These are phyloP conservation scores for Dryoscopus gambensis DNA, from an alignment of 2,113 vertebrate genomes.

Conservation along the genomic window DNA sequence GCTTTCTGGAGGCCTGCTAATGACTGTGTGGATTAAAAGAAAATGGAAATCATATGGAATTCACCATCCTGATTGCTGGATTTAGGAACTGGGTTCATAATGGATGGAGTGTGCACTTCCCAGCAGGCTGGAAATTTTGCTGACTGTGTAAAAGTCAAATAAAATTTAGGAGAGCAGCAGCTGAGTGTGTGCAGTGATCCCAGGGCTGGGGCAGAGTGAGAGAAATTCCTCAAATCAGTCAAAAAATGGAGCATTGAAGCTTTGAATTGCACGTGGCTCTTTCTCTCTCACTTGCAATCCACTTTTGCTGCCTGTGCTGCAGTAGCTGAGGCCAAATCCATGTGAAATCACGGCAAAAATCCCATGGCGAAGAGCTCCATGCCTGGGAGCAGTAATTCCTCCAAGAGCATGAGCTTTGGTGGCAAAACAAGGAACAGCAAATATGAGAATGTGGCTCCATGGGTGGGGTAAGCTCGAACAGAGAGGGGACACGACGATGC, in stretches of 20 bases:
- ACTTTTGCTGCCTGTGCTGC: background rate
- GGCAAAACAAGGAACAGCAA: background rate
- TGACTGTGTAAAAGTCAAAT: background rate
- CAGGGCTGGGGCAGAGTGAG: background rate
- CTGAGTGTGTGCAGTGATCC: background rate
- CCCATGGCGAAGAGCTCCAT: background rate
- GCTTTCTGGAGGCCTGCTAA: background rate
- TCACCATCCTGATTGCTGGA: background rate
- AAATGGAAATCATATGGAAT: background rate
- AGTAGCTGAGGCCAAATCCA: background rate
- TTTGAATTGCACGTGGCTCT: background rate
- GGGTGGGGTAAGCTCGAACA: accelerated
- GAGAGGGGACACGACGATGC: background rate
- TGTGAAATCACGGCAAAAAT: background rate
- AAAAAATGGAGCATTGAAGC: background rate
- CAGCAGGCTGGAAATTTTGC: background rate
- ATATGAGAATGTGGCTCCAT: background rate
- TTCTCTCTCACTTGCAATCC: background rate
- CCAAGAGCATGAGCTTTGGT: accelerated
- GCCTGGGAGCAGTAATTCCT: background rate
- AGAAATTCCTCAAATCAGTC: background rate
- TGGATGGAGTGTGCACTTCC: background rate
- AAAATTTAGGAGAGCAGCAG: background rate
- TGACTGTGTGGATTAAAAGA: background rate
- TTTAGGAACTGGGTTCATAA: background rate